A percentile compares a stretch with the other conserved stretches of the same genome.
Evolutionary conservation across 2,888 invertebrate species (phyloP).

Genomic region (Volucella inanis): DNA sequence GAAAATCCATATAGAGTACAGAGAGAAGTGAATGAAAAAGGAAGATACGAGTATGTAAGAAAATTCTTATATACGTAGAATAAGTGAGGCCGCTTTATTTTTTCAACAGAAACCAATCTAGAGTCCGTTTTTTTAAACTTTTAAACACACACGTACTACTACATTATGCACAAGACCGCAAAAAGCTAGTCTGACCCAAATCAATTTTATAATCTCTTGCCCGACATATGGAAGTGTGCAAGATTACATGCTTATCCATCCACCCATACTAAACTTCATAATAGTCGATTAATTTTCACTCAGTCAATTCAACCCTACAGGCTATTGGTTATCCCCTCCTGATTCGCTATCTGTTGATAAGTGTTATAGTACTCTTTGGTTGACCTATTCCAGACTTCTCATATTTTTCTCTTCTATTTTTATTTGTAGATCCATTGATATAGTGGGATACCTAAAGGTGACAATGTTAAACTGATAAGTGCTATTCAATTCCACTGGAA

Average conservation of each 20-base stretch:
- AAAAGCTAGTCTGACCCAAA: background rate
- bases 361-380: background rate
- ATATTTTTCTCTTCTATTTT: conserved; percentile 4
- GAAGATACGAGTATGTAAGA: too few species aligned
- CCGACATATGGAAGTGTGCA: background rate
- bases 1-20: too few species aligned
- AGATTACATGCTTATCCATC: background rate
- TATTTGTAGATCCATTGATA: background rate
- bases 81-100: too few species aligned
- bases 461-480: conserved; percentile 24
- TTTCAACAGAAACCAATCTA: too few species aligned
- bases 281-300: conserved; percentile 20
- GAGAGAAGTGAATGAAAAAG: too few species aligned
- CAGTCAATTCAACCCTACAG: conserved; percentile 3
- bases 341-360: background rate
- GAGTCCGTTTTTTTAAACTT: too few species aligned
- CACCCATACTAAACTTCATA: background rate
- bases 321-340: background rate
- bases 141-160: too few species aligned
- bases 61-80: too few species aligned
- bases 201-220: background rate
- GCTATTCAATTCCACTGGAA: conserved; percentile 17
- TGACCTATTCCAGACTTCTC: conserved; percentile 6
- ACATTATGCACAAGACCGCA: too few species aligned
- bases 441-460: conserved; percentile 12